These are phyloP conservation scores for Rhombomys opimus DNA, from an alignment of 2,113 vertebrate species.

Conservation along the genomic window DNA sequence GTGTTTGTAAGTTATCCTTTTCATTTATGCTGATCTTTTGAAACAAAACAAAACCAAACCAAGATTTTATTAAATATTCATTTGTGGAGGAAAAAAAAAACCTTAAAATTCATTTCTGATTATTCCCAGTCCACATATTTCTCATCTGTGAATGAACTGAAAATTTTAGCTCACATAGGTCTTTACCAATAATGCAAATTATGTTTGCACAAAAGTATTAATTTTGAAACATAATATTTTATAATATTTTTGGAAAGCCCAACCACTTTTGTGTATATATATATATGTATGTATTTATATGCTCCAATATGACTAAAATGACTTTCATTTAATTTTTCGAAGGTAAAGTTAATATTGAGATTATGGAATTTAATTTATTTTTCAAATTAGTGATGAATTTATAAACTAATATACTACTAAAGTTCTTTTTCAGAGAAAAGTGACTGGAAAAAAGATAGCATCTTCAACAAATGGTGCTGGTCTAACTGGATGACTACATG, in stretches of 20 bases:
- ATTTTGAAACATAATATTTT: constrained; percentile 1
- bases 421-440: not conserved
- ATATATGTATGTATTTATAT: too few species aligned
- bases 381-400: not conserved
- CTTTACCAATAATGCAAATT: not conserved
- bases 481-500: too few species aligned
- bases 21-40: not conserved
- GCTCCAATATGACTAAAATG: not conserved
- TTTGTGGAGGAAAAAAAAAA: not conserved
- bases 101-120: not conserved
- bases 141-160: not conserved
- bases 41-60: too few species aligned
- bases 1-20: not conserved
- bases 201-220: not conserved
- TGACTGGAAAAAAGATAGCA: not conserved
- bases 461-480: too few species aligned
- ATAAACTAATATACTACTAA: not conserved
- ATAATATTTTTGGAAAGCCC: not conserved
- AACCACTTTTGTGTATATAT: not conserved
- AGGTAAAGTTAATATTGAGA: not conserved
- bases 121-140: not conserved
- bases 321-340: constrained; percentile 12
- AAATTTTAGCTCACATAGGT: not conserved
- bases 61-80: not conserved
- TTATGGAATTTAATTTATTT: constrained; percentile 51